phyloP scores from a whole-genome alignment of 2,113 vertebrate genomes.

The Dicaeum eximium region DNA sequence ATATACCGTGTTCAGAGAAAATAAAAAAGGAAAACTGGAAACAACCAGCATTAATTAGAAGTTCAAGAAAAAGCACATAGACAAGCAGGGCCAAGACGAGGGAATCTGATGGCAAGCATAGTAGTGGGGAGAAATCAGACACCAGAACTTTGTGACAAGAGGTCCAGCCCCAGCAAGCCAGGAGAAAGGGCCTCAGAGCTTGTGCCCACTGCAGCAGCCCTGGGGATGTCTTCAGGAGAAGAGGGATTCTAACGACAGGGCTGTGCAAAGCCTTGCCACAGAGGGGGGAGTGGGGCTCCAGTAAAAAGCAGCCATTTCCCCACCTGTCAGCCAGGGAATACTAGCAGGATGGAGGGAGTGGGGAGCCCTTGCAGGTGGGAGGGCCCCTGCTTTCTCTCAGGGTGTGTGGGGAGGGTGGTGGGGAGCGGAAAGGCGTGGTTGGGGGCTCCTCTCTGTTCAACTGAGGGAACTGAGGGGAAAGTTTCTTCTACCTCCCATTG shows the following conservation, averaged over 20 bases:
- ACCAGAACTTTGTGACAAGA: not conserved
- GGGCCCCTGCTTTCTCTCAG: not conserved
- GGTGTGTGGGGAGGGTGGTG: not conserved
- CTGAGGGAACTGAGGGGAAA: not conserved
- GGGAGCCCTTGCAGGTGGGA: not conserved
- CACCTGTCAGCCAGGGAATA: not conserved
- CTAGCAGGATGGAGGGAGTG: not conserved
- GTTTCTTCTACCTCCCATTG: not conserved
- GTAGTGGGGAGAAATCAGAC: not conserved
- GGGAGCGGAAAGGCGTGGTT: fast-evolving
- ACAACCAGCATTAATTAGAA: not conserved
- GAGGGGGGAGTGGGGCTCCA: not conserved
- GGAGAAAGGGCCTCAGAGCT: not conserved
- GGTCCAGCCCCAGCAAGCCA: not conserved
- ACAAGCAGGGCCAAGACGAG: not conserved
- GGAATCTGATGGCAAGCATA: not conserved
- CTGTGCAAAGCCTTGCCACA: not conserved
- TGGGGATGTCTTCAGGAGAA: not conserved
- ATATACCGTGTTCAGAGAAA: fast-evolving
- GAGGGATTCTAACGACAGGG: not conserved
- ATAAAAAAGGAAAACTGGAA: not conserved
- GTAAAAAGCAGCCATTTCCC: not conserved
- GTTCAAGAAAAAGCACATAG: not conserved
- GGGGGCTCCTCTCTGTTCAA: not conserved
- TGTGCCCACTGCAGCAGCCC: not conserved